Base-by-base conservation (phyloP, 2,888 invertebrate genomes). In the Ectemnius cavifrons region DNA sequence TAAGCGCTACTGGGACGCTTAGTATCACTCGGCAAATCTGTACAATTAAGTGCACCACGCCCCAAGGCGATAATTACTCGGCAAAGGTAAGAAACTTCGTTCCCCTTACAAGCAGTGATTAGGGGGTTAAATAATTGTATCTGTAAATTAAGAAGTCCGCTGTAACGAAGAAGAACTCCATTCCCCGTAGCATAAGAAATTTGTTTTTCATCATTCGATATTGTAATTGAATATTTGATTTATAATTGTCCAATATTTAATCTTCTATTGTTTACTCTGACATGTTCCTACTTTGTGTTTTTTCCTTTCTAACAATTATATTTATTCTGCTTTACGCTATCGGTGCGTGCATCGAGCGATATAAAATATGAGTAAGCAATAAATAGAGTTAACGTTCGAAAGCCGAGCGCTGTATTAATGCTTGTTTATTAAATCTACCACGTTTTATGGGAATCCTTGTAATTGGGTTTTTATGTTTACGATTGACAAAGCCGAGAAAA, bases 21-120 rank as follows among this genome's bases (percentile, higher is more conserved):
- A 88, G 87, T 89, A 89, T 88, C 86, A 87, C 82, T 85, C 84
- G 16, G 52, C 52, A 52, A 72, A 77, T 70, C 68, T 60, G 56
- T 56, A 56, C 72, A 71, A 80, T 80, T 76, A 78, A 74, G 52
- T 68, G 76, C 49, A 46, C 72, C 68, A 60, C 68, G 56, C 69
- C 67, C 66, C 59, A 60, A 16, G 56, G 59, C 72, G 68, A 79
- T 78, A 78, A 80, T 80, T 80, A 73, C 73, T 76, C 63, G 67
- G 65, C 78, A 74, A 76, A 77, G 63, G 67, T 66, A 65, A 3
- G 61, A 47, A 62, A 62, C 18, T 28, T 28, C 52, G n/a, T 52
- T 52, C 14, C 52, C 37, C 37, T 11, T 59, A 45, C 27, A 60
- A 68, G 68, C 47, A 23, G 63, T 45, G 62, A 28, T 52, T 16